Conservation (phyloP, 1,140 invertebrate species). For the Gonioctena quinquepunctata region DNA sequence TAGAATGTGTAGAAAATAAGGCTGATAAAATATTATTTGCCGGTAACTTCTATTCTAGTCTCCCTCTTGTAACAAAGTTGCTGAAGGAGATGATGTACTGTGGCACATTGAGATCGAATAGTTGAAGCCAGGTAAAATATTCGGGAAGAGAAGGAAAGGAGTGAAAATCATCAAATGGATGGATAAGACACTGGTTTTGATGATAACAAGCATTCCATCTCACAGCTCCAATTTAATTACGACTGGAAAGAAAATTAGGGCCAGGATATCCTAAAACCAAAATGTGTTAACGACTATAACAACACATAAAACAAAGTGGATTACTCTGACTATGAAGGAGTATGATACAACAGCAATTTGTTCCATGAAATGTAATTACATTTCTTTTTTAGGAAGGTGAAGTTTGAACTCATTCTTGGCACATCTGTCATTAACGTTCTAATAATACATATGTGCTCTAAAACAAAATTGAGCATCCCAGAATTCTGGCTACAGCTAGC, state of each 20-base stretch:
- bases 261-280: too few relatives aligned
- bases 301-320: too few relatives aligned
- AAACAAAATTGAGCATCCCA: constrained; percentile 17
- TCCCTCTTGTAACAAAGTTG: constrained; percentile 42
- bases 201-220: too few relatives aligned
- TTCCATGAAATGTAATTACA: neutral
- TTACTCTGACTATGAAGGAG: too few relatives aligned
- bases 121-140: constrained; percentile 44
- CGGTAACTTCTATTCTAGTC: constrained; percentile 45
- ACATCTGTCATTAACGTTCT: constrained; percentile 21
- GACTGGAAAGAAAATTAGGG: too few relatives aligned
- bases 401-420: constrained; percentile 8
- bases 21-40: constrained; percentile 33
- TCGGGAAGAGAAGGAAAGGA: constrained; percentile 51
- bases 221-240: too few relatives aligned
- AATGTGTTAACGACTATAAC: too few relatives aligned
- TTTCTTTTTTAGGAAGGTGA: neutral
- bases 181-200: too few relatives aligned
- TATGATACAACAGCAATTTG: neutral
- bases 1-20: constrained; percentile 1
- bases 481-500: constrained; percentile 18
- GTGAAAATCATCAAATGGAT: constrained; percentile 57
- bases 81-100: constrained; percentile 43
- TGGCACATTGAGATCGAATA: constrained; percentile 51
- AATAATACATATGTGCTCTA: constrained; percentile 14